A percentile compares a stretch with the other conserved stretches of the same genome.
Evolutionary conservation across 2,888 invertebrate genomes (phyloP).

Genomic region (Molanna angustata): DNA sequence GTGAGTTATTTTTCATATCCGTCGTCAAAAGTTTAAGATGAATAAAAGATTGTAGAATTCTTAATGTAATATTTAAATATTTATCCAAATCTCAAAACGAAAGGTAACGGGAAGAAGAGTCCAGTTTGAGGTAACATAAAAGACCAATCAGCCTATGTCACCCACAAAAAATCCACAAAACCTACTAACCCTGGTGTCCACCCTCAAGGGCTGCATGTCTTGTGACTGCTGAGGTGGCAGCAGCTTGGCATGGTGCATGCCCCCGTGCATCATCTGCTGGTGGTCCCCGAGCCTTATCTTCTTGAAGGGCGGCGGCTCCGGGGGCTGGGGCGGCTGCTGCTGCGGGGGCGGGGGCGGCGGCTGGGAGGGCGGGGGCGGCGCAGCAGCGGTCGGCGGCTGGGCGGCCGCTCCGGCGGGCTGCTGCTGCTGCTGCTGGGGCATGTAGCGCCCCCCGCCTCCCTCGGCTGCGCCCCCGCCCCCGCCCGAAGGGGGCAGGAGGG

Average conservation of each 20-base stretch:
- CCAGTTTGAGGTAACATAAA: too few species aligned
- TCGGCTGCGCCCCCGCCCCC: slow-evolving; percentile 41
- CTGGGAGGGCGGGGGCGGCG: slow-evolving; percentile 43
- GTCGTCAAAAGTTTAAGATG: too few species aligned
- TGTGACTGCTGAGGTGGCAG: slow-evolving; percentile 57
- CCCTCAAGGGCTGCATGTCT: slow-evolving; percentile 57
- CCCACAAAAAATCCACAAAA: too few species aligned
- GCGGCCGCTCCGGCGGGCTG: slow-evolving; percentile 41
- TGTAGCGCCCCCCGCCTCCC: slow-evolving; percentile 45
- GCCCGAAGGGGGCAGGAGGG: slow-evolving; percentile 62
- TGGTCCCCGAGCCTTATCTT: slow-evolving; percentile 60
- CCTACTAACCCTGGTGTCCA: slow-evolving; percentile 61
- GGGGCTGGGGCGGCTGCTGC: slow-evolving; percentile 39
- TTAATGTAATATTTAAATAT: too few species aligned
- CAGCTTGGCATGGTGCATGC: slow-evolving; percentile 43
- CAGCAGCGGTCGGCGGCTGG: slow-evolving; percentile 29
- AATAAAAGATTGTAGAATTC: too few species aligned
- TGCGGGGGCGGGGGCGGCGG: slow-evolving; percentile 39
- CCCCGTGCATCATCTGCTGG: slow-evolving; percentile 36
- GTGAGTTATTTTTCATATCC: too few species aligned
- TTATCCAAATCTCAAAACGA: too few species aligned
- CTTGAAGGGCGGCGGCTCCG: slow-evolving; percentile 63
- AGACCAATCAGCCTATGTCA: too few species aligned
- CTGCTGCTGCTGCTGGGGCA: slow-evolving; percentile 51
- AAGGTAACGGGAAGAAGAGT: too few species aligned